These are phyloP conservation scores for Myopa tessellatipennis DNA, from an alignment of 2,888 invertebrate species.

Conservation along the genomic window DNA sequence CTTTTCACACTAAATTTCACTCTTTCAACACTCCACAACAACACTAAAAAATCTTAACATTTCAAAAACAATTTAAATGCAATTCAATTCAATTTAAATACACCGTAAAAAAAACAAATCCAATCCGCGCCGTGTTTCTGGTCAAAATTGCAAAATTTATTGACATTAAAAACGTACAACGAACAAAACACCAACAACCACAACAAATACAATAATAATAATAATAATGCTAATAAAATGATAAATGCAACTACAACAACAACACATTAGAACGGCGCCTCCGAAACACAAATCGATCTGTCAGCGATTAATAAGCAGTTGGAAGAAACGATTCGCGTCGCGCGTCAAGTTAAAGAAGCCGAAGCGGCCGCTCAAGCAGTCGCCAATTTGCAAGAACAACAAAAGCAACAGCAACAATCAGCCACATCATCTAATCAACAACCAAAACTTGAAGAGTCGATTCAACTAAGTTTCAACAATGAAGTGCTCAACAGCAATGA, in stretches of 20 bases:
- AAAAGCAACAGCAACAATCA: constrained; percentile 50
- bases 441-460: constrained; percentile 56
- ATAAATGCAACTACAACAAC: constrained; percentile 20
- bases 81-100: background rate
- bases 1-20: background rate
- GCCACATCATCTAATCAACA: constrained; percentile 41
- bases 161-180: constrained; percentile 15
- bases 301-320: constrained; percentile 67
- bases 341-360: constrained; percentile 66
- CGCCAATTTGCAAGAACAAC: constrained; percentile 48
- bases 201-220: constrained; percentile 21
- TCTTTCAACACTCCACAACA: constrained; percentile 2
- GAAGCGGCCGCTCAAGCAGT: constrained; percentile 60
- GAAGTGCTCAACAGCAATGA: constrained; percentile 53
- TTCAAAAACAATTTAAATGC: constrained; percentile 31
- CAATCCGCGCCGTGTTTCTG: background rate
- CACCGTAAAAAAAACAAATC: constrained; percentile 19
- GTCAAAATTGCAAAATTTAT: constrained; percentile 31
- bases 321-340: constrained; percentile 68
- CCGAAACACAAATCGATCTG: constrained; percentile 66
- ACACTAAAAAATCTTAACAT: constrained; percentile 33
- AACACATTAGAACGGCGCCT: constrained; percentile 59
- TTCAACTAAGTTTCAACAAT: constrained; percentile 64
- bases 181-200: constrained; percentile 21
- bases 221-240: constrained; percentile 15